Conservation (phyloP, 2,888 invertebrate species). For the Stenolophus ochropezus region DNA sequence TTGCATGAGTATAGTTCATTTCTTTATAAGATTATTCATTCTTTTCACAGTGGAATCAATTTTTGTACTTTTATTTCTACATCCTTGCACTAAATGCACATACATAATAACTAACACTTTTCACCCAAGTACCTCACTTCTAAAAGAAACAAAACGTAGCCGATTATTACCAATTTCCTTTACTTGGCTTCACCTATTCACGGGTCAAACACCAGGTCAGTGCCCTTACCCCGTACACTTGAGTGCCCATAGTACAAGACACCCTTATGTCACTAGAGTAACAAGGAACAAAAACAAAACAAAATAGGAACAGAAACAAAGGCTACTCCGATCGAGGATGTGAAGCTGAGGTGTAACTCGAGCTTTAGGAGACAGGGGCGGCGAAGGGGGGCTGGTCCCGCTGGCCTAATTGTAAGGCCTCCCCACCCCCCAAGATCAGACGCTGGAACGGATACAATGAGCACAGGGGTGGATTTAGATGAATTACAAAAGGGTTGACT, state of each 20-base stretch:
- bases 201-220: slow-evolving; percentile 29
- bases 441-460: slow-evolving; percentile 53
- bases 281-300: slow-evolving; percentile 31
- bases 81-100: background rate
- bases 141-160: background rate
- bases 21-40: no score
- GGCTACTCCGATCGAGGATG: background rate
- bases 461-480: background rate
- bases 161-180: slow-evolving; percentile 1
- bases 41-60: no score
- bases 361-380: background rate
- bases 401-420: slow-evolving; percentile 54
- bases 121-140: background rate
- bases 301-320: slow-evolving; percentile 36
- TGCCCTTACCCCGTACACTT: slow-evolving; percentile 15
- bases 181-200: background rate
- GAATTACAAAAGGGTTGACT: background rate
- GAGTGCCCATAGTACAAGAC: background rate
- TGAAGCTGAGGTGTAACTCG: slow-evolving; percentile 38
- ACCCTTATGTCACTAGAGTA: slow-evolving; percentile 34
- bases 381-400: slow-evolving; percentile 13
- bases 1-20: no score
- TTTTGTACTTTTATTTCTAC: no score
- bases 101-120: background rate
- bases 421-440: slow-evolving; percentile 19